These are phyloP conservation scores for Theropithecus gelada DNA, from an alignment of 2,113 vertebrate genomes.

Conservation along the genomic window DNA sequence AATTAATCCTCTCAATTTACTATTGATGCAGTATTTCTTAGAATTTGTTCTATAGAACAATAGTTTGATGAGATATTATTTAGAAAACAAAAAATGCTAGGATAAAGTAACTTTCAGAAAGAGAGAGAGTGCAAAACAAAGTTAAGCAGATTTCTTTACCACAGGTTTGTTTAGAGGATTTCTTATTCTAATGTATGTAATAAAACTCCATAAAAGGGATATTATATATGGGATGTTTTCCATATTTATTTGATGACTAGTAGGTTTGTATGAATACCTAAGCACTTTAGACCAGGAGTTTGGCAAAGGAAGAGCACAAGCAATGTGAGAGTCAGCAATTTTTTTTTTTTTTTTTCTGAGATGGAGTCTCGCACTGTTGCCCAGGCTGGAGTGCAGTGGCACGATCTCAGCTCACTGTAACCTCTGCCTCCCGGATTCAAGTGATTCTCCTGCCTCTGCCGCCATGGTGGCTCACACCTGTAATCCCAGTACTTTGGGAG, in stretches of 20 bases:
- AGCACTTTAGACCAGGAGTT: conserved; percentile 4
- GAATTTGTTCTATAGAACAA: background rate
- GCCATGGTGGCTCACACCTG: too few relatives aligned
- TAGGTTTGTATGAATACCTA: conserved; percentile 11
- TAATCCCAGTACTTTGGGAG: too few relatives aligned
- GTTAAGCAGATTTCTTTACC: background rate
- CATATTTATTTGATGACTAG: background rate
- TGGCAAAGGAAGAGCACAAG: background rate
- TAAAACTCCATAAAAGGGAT: background rate
- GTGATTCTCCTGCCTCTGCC: too few relatives aligned
- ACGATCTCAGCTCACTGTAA: too few relatives aligned
- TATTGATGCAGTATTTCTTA: background rate
- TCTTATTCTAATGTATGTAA: background rate
- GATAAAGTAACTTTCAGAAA: background rate
- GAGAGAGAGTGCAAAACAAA: background rate
- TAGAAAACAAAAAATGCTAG: background rate
- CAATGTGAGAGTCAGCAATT: background rate
- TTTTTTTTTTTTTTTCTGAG: too few relatives aligned
- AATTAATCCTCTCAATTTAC: background rate
- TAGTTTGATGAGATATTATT: background rate
- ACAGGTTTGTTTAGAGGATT: background rate
- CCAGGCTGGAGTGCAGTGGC: too few relatives aligned
- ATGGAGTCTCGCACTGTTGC: too few relatives aligned
- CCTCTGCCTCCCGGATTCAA: too few relatives aligned
- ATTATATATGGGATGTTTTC: background rate